These are phyloP conservation scores for Xenus cinereus DNA, from an alignment of 2,113 vertebrate species.

Conservation along the genomic window DNA sequence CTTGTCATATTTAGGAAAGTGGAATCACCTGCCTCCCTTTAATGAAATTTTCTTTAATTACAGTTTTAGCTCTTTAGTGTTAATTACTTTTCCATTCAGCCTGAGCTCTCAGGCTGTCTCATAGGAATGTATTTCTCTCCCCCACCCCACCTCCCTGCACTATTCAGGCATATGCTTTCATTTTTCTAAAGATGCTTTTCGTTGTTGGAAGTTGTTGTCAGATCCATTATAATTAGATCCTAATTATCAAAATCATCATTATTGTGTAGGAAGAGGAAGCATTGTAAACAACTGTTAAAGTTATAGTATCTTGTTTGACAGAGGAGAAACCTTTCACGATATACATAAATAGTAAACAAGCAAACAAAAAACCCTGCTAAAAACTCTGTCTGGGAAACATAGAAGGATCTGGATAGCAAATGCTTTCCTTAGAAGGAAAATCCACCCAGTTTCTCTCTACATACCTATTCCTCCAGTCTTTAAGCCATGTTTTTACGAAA, in stretches of 20 bases:
- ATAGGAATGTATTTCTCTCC: conserved; percentile 31
- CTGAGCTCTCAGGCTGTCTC: conserved; percentile 67
- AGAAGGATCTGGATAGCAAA: neutral
- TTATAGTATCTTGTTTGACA: neutral
- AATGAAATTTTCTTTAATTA: conserved; percentile 83
- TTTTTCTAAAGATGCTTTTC: conserved; percentile 62
- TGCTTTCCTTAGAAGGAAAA: neutral
- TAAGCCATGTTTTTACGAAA: neutral
- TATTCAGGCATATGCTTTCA: conserved; percentile 25
- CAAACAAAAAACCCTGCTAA: neutral
- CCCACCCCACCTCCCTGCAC: neutral
- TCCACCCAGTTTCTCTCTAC: neutral
- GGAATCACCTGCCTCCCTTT: conserved; percentile 71
- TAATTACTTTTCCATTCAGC: conserved; percentile 80
- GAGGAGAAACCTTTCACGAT: neutral
- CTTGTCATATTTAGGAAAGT: conserved; percentile 72
- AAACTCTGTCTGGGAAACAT: neutral
- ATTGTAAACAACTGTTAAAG: conserved; percentile 33
- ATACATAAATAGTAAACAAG: neutral
- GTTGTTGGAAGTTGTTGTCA: conserved; percentile 64
- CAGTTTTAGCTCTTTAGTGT: conserved; percentile 79
- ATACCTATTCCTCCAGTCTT: neutral
- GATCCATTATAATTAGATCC: conserved; percentile 60
- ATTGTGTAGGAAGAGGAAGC: conserved; percentile 44
- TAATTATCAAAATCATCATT: conserved; percentile 59